Percentiles rank a stretch among this genome's conserved stretches.
These are phyloP conservation scores for Girardia tigrina DNA, from an alignment of 2,888 invertebrate species.

Conservation along the genomic window DNA sequence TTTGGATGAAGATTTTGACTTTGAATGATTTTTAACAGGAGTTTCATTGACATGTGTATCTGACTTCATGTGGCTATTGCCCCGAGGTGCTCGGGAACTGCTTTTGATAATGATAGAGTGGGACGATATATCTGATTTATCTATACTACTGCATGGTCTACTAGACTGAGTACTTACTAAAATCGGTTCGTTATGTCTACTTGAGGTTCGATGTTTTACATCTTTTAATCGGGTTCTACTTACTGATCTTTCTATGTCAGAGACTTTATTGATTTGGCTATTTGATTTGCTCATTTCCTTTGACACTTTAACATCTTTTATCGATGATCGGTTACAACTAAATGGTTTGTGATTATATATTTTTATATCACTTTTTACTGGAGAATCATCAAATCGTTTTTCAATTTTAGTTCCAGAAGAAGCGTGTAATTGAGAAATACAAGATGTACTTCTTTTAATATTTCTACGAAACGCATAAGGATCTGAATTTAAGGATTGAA, in stretches of 20 bases:
- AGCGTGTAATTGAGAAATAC: background rate
- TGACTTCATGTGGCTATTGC: background rate
- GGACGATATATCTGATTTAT: background rate
- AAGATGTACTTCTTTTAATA: background rate
- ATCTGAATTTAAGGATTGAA: background rate
- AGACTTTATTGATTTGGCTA: background rate
- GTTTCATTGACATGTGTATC: background rate
- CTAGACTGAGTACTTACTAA: background rate
- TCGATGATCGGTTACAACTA: background rate
- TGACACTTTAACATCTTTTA: background rate
- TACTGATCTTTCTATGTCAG: background rate
- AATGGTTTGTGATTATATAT: background rate
- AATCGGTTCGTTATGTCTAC: background rate
- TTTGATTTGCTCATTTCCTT: background rate
- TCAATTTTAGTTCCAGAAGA: background rate
- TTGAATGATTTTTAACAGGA: background rate
- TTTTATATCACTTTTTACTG: background rate
- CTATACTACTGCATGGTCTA: background rate
- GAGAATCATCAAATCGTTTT: background rate
- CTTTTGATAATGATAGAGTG: too few species aligned
- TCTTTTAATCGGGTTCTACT: background rate
- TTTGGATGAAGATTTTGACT: background rate
- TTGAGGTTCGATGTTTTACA: background rate
- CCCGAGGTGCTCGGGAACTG: background rate
- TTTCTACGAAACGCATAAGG: background rate